These are phyloP conservation scores for Microctenopoma steveboyesi DNA, from an alignment of 2,797 vertebrate genomes.

Conservation along the genomic window DNA sequence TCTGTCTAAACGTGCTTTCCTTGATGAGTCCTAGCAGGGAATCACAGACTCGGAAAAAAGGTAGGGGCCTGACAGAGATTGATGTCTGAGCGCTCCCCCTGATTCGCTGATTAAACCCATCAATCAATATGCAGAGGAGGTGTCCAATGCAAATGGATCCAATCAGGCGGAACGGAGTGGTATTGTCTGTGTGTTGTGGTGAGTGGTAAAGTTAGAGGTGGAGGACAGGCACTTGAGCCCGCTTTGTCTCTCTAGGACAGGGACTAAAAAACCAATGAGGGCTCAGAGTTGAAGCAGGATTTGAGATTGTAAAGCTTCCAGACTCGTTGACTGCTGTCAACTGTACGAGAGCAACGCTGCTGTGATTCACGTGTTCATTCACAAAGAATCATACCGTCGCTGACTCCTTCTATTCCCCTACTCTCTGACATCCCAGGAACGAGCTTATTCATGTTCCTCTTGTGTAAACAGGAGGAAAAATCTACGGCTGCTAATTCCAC, in stretches of 20 bases:
- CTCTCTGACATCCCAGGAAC: conserved; percentile 44
- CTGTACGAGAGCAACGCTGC: conserved; percentile 14
- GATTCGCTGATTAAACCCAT: conserved; percentile 99
- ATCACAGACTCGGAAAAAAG: conserved; percentile 82
- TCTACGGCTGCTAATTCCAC: conserved; percentile 71
- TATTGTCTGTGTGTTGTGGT: conserved; percentile 83
- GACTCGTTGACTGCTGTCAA: conserved; percentile 24
- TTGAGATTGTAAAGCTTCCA: conserved; percentile 9
- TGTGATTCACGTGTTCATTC: conserved; percentile 25
- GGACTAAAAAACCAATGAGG: conserved; percentile 40
- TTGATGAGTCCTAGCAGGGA: conserved; percentile 86
- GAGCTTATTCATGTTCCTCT: conserved; percentile 31
- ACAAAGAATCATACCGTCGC: conserved; percentile 30
- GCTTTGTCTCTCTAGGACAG: conserved; percentile 60
- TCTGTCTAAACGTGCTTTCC: conserved; percentile 81
- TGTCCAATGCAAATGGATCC: conserved; percentile 95
- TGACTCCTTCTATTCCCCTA: conserved; percentile 34
- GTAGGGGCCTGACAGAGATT: conserved; percentile 87
- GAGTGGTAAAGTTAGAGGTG: conserved; percentile 82
- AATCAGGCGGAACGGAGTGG: conserved; percentile 89
- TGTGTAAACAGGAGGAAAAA: conserved; percentile 64
- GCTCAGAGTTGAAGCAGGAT: conserved; percentile 31
- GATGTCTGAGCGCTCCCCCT: conserved; percentile 94
- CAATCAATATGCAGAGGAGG: conserved; percentile 99
- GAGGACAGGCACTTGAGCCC: conserved; percentile 75